Conservation (phyloP, 2,888 invertebrate genomes). For the Lordiphosa andalusiaca region DNA sequence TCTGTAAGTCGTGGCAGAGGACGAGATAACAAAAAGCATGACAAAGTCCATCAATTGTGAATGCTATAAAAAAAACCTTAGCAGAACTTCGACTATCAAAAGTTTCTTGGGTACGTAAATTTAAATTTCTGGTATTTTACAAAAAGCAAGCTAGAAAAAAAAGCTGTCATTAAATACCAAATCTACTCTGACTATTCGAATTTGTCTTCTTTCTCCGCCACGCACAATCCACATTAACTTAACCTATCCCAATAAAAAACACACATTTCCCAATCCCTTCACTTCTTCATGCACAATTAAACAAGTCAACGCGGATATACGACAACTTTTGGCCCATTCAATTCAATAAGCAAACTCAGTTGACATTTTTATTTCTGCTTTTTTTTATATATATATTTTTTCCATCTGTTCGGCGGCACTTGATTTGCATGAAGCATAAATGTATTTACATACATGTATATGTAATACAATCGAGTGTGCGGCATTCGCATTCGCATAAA, state of each 20-base stretch:
- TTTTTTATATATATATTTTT: conserved; percentile 3
- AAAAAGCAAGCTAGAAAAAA: too few species aligned
- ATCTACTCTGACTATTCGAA: too few species aligned
- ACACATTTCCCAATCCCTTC: neutral
- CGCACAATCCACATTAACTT: neutral
- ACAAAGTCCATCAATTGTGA: too few species aligned
- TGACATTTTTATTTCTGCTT: conserved; percentile 22
- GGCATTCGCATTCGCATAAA: conserved; percentile 53
- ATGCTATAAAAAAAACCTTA: too few species aligned
- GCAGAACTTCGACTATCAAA: too few species aligned
- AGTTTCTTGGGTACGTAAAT: too few species aligned
- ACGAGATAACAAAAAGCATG: too few species aligned
- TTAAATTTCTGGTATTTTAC: too few species aligned
- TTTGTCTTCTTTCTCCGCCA: too few species aligned
- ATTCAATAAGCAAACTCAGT: conserved; percentile 23
- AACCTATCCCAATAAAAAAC: conserved; percentile 10
- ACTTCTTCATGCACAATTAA: conserved; percentile 49
- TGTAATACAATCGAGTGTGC: conserved; percentile 6
- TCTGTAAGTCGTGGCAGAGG: too few species aligned
- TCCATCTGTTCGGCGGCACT: conserved; percentile 61
- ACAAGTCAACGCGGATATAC: conserved; percentile 53
- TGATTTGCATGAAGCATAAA: conserved; percentile 64
- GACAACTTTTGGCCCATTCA: conserved; percentile 9
- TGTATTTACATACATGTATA: conserved; percentile 53
- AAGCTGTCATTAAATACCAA: too few species aligned